These are phyloP conservation scores for Lithophane leautieri DNA, from an alignment of 2,888 invertebrate genomes.

Conservation along the genomic window DNA sequence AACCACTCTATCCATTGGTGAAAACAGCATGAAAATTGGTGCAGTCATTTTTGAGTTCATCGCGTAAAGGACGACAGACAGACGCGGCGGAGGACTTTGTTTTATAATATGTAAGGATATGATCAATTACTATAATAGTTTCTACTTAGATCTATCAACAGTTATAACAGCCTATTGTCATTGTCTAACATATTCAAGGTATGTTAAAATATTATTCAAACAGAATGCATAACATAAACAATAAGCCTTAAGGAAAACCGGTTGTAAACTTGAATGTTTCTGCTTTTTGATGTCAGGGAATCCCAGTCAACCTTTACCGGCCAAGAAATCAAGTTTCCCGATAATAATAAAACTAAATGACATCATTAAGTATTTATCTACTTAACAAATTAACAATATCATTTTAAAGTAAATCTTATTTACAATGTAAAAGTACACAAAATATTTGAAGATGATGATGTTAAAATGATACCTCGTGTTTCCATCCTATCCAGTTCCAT, in stretches of 20 bases:
- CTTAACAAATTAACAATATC: neutral
- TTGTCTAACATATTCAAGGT: conserved; percentile 9
- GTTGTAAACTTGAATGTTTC: conserved; percentile 30
- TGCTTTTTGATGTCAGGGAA: conserved; percentile 58
- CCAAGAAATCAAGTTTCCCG: conserved; percentile 39
- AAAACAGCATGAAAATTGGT: no score
- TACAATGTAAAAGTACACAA: neutral
- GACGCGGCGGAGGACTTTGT: no score
- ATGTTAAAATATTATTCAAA: conserved; percentile 21
- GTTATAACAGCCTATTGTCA: conserved; percentile 8
- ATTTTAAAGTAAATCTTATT: neutral
- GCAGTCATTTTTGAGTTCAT: no score
- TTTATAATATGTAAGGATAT: no score
- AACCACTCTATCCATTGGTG: no score
- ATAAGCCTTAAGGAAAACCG: conserved; percentile 57
- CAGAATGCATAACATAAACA: conserved; percentile 38
- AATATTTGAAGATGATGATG: neutral
- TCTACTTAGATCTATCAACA: neutral
- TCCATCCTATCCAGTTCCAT: neutral
- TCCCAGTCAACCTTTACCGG: conserved; percentile 58
- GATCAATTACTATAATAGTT: neutral
- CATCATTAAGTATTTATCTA: neutral
- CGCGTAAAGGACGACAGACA: no score
- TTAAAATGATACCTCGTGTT: conserved; percentile 4
- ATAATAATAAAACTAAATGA: conserved; percentile 15